A percentile compares a stretch with the other conserved stretches of the same genome.
Evolutionary conservation across 2,113 vertebrate genomes (phyloP).

Genomic region (Phasianus colchicus): DNA sequence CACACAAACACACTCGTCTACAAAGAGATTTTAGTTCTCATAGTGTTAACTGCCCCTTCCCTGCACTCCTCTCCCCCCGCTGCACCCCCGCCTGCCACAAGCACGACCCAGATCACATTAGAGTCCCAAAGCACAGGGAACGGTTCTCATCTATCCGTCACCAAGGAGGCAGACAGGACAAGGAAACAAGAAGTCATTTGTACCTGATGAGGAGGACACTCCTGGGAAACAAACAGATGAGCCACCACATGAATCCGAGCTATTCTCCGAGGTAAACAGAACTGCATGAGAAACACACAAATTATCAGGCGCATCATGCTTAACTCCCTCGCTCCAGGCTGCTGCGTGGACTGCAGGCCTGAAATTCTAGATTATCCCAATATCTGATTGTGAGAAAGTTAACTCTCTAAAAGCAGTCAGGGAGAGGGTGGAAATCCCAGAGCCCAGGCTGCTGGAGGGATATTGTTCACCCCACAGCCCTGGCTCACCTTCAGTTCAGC

Average conservation of each 20-base stretch:
- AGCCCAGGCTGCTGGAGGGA: not conserved
- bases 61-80: slow-evolving; percentile 21
- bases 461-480: accelerated
- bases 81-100: slow-evolving; percentile 67
- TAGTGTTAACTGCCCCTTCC: slow-evolving; percentile 72
- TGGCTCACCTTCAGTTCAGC: not conserved
- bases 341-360: slow-evolving; percentile 64
- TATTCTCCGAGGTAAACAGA: slow-evolving; percentile 89
- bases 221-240: slow-evolving; percentile 95
- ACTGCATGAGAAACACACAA: slow-evolving; percentile 92
- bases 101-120: slow-evolving; percentile 87
- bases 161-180: slow-evolving; percentile 86
- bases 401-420: slow-evolving; percentile 64
- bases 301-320: slow-evolving; percentile 84
- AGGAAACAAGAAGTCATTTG: slow-evolving; percentile 91
- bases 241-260: slow-evolving; percentile 87
- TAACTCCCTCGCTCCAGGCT: slow-evolving; percentile 76
- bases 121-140: slow-evolving; percentile 84
- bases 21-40: slow-evolving; percentile 73
- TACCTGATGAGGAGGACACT: slow-evolving; percentile 91
- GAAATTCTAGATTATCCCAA: slow-evolving; percentile 78
- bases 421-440: not conserved
- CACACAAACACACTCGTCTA: slow-evolving; percentile 55
- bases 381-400: slow-evolving; percentile 82
- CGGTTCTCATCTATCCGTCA: slow-evolving; percentile 89